Conservation (phyloP, 92 coral and sea anemone species). For the Plumapathes pennacea region DNA sequence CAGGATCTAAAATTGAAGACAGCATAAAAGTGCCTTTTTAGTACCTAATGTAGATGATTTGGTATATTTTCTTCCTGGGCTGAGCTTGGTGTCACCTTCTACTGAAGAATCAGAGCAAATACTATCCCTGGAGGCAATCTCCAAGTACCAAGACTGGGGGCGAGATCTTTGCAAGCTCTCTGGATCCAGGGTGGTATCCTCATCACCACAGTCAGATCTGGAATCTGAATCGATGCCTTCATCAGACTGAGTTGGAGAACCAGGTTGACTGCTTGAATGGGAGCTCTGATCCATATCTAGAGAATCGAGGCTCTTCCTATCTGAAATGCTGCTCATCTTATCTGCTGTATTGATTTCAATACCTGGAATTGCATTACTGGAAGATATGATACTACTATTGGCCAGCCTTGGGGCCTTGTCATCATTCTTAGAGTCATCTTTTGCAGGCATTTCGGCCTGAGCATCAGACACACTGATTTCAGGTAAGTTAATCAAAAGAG, state of each 20-base stretch:
- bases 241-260: constrained; percentile 50
- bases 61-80: too few species aligned
- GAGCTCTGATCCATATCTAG: constrained; percentile 35
- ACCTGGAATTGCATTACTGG: constrained; percentile 40
- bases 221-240: constrained; percentile 79
- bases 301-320: constrained; percentile 66
- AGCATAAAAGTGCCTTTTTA: too few species aligned
- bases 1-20: too few species aligned
- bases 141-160: constrained; percentile 44
- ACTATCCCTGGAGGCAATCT: constrained; percentile 59
- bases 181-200: constrained; percentile 17
- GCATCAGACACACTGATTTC: background rate
- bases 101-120: constrained; percentile 81
- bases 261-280: constrained; percentile 2
- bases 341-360: constrained; percentile 65
- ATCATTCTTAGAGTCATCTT: background rate
- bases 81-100: too few species aligned
- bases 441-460: background rate
- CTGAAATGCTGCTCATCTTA: constrained; percentile 68
- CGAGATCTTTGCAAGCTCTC: constrained; percentile 1
- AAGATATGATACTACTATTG: too few species aligned
- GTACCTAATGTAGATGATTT: too few species aligned
- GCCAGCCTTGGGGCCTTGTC: constrained; percentile 15
- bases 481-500: background rate
- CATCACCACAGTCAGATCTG: constrained; percentile 69